phyloP scores from a whole-genome alignment of 1,140 invertebrate genomes.

The Trialeurodes vaporariorum region DNA sequence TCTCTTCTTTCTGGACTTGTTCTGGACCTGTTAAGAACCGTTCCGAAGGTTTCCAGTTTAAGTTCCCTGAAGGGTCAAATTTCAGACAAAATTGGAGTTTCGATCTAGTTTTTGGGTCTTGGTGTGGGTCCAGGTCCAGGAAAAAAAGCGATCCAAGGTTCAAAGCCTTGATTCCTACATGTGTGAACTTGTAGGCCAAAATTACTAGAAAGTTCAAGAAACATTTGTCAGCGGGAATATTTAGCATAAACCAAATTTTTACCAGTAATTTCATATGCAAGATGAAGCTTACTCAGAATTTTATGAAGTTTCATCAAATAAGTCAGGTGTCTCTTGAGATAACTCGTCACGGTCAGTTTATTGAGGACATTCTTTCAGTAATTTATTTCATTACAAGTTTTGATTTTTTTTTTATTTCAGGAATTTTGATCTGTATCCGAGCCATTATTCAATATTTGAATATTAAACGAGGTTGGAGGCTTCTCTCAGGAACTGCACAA shows the following conservation, averaged over 20 bases:
- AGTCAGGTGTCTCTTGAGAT: background rate
- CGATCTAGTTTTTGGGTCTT: background rate
- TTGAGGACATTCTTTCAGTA: no score
- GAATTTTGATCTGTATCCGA: conserved; percentile 72
- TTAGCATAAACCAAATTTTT: background rate
- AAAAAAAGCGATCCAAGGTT: no score
- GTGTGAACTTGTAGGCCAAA: no score
- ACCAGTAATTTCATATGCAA: background rate
- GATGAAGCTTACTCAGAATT: background rate
- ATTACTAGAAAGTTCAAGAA: background rate
- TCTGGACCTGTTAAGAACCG: no score
- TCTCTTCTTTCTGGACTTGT: no score
- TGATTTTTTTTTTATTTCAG: conserved; percentile 36
- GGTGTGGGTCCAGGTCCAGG: no score
- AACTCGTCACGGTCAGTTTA: no score
- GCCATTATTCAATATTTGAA: conserved; percentile 80
- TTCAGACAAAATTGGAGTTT: background rate
- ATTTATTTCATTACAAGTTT: conserved; percentile 4
- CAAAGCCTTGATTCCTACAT: no score
- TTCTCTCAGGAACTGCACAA: conserved; percentile 70
- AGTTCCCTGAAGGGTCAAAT: no score
- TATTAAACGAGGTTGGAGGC: conserved; percentile 78
- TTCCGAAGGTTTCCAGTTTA: no score
- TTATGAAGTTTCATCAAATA: background rate
- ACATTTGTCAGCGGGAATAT: background rate